These are phyloP conservation scores for Nemapogon koenigi DNA, from an alignment of 2,888 invertebrate species.

Conservation along the genomic window DNA sequence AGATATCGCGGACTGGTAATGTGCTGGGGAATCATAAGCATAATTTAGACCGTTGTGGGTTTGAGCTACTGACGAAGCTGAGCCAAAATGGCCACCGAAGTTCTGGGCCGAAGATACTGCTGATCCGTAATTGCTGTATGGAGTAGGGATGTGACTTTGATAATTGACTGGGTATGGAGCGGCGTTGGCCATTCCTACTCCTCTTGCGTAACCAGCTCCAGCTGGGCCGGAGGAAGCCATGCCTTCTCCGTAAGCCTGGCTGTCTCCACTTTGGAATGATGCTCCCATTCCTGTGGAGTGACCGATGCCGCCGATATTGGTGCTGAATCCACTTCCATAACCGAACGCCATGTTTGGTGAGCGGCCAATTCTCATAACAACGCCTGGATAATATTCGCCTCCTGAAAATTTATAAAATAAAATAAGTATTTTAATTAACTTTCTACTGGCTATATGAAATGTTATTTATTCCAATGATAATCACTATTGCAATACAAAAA, in stretches of 20 bases:
- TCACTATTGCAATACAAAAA: too few relatives aligned
- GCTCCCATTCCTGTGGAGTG: constrained; percentile 41
- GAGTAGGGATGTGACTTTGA: constrained; percentile 17
- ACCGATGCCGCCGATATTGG: constrained; percentile 45
- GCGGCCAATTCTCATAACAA: constrained; percentile 30
- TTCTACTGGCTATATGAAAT: too few relatives aligned
- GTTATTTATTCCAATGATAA: too few relatives aligned
- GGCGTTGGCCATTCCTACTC: constrained; percentile 36
- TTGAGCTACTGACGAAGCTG: constrained; percentile 33
- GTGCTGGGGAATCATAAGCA: constrained; percentile 22
- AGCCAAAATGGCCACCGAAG: constrained; percentile 29
- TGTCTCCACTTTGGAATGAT: constrained; percentile 38
- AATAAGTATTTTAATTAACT: too few relatives aligned
- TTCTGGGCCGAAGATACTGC: constrained; percentile 32
- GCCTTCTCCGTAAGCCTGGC: constrained; percentile 31
- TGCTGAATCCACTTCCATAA: constrained; percentile 46
- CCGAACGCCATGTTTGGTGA: constrained; percentile 44
- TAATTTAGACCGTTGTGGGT: constrained; percentile 24
- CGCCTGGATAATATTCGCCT: constrained; percentile 21
- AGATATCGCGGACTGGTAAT: constrained; percentile 25
- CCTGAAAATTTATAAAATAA: too few relatives aligned
- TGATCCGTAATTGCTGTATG: constrained; percentile 22
- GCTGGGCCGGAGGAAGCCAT: constrained; percentile 28
- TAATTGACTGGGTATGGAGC: constrained; percentile 20
- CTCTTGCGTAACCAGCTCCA: constrained; percentile 27